Evolutionary conservation across 2,888 invertebrate genomes (phyloP), one percentile per base, ranked within the genome.

Genomic region (Galeruca laticollis): DNA sequence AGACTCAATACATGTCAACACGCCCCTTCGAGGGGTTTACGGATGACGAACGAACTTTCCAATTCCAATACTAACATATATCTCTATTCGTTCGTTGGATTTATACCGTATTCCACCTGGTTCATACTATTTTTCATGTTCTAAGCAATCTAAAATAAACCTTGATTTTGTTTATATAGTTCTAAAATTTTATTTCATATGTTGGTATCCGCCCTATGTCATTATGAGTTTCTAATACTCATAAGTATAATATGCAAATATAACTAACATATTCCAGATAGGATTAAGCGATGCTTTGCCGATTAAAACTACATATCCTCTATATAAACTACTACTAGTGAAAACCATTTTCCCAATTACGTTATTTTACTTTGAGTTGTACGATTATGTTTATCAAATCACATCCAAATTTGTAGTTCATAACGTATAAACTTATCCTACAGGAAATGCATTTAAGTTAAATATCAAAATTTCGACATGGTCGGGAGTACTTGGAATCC

Each of bases 391-490:
- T 40, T n/a, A 40, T 40, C 40, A 40, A 40, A 40, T 40, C 40
- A 40, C 13, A n/a, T 40, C 5, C 13, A 5, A 40, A 40, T 40
- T 40, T 40, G 40, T 13, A n/a, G 1, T n/a, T 11, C n/a, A 40
- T 40, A 40, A n/a, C 13, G 40, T 40, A 40, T n/a, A n/a, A 40
- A 40, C 11, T n/a, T n/a, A 40, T 13, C 40, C n/a, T 40, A 40
- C 40, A 4, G 40, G n/a, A 40, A 13, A 40, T 40, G 13, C 13
- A 35, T 35, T 35, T 35, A 35, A 35, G 10, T 35, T 35, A 37
- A 37, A 37, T 37, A 37, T 37, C 35, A 40, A 40, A 40, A 40
- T 40, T 40, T 40, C n/a, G n/a, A 40, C 40, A n/a, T 40, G 40
- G n/a, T 13, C 5, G 5, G 13, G n/a, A n/a, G 5, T 40, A 1